Evolutionary conservation across 2,888 invertebrate species (phyloP).

Genomic region (Aspidiotus rigidus): DNA sequence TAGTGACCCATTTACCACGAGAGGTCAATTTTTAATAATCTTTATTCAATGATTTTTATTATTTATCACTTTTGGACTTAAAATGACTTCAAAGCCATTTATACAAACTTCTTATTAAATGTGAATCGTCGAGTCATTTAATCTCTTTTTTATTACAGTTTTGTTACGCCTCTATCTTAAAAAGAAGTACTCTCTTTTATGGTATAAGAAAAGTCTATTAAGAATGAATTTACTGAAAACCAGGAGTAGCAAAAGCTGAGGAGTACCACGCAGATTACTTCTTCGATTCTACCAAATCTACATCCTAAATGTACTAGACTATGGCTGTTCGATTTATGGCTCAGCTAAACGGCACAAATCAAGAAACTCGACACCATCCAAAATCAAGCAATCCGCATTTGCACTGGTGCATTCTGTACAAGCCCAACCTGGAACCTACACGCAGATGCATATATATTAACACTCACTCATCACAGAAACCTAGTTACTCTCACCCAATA

Average conservation of each 20-base stretch:
- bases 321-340: background rate
- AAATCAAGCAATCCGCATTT: background rate
- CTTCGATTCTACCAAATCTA: background rate
- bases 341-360: background rate
- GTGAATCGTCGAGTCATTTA: too few relatives aligned
- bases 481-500: background rate
- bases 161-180: too few relatives aligned
- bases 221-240: background rate
- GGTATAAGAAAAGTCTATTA: background rate
- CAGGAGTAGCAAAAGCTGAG: background rate
- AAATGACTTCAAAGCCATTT: too few relatives aligned
- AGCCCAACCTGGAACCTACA: background rate
- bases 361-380: background rate
- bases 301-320: background rate
- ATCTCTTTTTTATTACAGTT: too few relatives aligned
- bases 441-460: background rate
- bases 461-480: background rate
- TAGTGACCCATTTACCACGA: too few relatives aligned
- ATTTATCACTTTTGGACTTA: too few relatives aligned
- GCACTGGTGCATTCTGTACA: background rate
- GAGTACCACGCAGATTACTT: background rate
- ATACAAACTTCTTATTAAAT: too few relatives aligned
- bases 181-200: too few relatives aligned
- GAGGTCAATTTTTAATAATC: too few relatives aligned
- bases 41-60: too few relatives aligned